These are phyloP conservation scores for Julus scanicus DNA, from an alignment of 2,888 invertebrate genomes.

Conservation along the genomic window DNA sequence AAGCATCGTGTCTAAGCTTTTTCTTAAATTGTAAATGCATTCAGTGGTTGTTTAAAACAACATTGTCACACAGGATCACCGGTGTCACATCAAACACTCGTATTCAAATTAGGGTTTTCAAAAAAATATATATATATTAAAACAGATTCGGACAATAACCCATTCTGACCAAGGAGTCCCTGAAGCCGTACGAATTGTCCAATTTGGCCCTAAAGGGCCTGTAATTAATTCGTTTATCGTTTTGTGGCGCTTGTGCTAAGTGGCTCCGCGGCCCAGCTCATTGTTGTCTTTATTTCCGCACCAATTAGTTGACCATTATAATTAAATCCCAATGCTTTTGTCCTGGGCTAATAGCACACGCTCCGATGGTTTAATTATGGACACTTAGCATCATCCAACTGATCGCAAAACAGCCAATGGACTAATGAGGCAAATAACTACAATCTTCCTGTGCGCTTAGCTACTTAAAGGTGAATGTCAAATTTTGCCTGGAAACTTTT, in stretches of 20 bases:
- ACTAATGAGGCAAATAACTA: background rate
- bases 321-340: background rate
- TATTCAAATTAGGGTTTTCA: too few relatives aligned
- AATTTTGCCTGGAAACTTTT: background rate
- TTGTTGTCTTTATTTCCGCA: background rate
- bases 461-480: background rate
- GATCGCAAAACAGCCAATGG: background rate
- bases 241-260: background rate
- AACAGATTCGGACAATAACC: background rate
- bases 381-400: slow-evolving; percentile 9
- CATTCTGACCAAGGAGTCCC: background rate
- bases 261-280: background rate
- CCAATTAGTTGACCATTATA: slow-evolving; percentile 3
- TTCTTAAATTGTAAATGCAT: too few relatives aligned
- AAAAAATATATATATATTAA: too few relatives aligned
- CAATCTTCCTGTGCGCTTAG: background rate
- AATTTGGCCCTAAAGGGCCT: background rate
- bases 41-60: too few relatives aligned
- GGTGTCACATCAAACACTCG: too few relatives aligned
- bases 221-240: background rate
- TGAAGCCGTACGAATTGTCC: background rate
- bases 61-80: too few relatives aligned
- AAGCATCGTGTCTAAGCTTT: too few relatives aligned
- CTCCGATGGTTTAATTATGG: background rate
- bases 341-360: background rate